A percentile compares a stretch with the other conserved stretches of the same genome.
Conservation (phyloP, 2,797 vertebrate genomes). For the Mormyrops attenuatus region DNA sequence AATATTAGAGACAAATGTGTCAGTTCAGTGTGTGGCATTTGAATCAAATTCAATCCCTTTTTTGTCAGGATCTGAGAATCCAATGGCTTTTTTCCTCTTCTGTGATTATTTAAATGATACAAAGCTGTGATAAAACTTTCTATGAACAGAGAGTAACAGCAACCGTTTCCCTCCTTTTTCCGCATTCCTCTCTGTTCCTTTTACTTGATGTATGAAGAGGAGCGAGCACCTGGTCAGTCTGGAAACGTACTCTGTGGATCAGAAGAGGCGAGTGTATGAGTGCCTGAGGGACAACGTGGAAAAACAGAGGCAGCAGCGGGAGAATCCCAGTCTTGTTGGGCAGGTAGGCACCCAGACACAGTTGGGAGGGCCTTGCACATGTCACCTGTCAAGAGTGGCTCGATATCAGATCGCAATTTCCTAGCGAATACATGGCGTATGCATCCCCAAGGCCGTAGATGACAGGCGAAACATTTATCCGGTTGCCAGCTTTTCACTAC, state of each 20-base stretch:
- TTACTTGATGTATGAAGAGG: constrained; percentile 49
- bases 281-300: constrained; percentile 72
- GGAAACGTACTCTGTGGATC: constrained; percentile 74
- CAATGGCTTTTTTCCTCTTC: background rate
- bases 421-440: background rate
- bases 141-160: background rate
- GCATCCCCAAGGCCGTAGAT: background rate
- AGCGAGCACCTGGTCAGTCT: constrained; percentile 76
- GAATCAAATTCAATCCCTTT: background rate
- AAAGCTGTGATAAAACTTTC: background rate
- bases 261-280: constrained; percentile 77
- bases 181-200: constrained; percentile 21
- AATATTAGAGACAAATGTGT: background rate
- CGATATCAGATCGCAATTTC: background rate
- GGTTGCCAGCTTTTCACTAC: background rate
- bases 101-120: background rate
- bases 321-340: constrained; percentile 27
- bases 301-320: constrained; percentile 57
- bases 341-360: constrained; percentile 37
- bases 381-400: background rate
- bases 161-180: background rate
- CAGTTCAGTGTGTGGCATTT: background rate
- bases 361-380: background rate
- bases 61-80: background rate
- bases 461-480: background rate